Base-by-base conservation (phyloP, 2,888 invertebrate species). In the Drosophila falleni region DNA sequence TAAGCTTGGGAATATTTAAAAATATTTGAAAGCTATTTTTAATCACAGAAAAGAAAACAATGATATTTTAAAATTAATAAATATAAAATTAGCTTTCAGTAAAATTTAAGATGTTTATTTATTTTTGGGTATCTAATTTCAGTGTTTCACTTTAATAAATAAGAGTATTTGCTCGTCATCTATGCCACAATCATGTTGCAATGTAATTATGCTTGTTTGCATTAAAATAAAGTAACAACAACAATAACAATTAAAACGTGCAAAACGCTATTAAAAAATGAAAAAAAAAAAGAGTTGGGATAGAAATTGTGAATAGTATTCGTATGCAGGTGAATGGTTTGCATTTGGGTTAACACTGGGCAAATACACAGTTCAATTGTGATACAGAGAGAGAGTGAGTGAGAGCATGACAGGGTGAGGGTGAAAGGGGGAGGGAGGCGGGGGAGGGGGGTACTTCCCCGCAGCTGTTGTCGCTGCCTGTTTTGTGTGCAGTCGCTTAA, bases 201-300 rank as follows among this genome's bases (percentile, higher is more conserved):
- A 26, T 63, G 41, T 84, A 81, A 81, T 87, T 81, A 81, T 70
- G 78, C 19, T 70, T 64, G 78, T 81, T 87, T 81, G 74, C 78
- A 77, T 82, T 85, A 61, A 62, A 62, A 31, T 33, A 64, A 56
- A 44, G 29, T n/a, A 58, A 23, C 15, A 37, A 29, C 37, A 35
- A 42, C 23, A 29, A 55, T 71, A 74, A 87, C 87, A 81, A 81
- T 81, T 71, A 84, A 84, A 84, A 81, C 66, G 63, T 70, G 84
- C 60, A 77, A 71, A 76, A 74, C 55, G 54, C 58, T 79, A 79
- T 79, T 74, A 79, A 58, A 60, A 50, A 63, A 44, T 4, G 4
- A 23, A 23, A 23, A 23, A 23, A 23, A 23, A 23, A 23, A 23
- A 23, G 16, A 46, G 44, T 39, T 39, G 56, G 61, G 33, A 64